phyloP scores from a whole-genome alignment of 1,140 invertebrate species.

The Scaptomyza graminum region DNA sequence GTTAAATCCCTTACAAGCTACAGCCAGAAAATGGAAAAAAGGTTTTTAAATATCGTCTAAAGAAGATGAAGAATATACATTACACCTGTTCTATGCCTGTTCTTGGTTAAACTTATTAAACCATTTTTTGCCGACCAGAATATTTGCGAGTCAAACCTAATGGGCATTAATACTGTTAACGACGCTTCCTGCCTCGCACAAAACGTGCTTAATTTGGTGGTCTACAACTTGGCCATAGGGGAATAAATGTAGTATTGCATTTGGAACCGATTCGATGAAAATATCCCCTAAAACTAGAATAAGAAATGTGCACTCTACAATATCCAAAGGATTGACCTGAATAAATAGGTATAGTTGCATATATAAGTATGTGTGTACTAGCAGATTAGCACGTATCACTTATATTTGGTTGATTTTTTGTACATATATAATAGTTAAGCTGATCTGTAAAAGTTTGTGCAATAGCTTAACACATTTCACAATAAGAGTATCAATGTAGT shows the following conservation, averaged over 20 bases:
- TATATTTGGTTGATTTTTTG: conserved; percentile 39
- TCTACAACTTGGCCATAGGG: neutral
- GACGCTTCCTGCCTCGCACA: conserved; percentile 2
- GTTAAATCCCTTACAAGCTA: neutral
- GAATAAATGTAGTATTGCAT: neutral
- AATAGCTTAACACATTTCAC: conserved; percentile 11
- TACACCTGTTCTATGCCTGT: conserved; percentile 2
- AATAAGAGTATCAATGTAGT: conserved; percentile 1
- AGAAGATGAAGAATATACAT: neutral
- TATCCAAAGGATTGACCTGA: conserved; percentile 27
- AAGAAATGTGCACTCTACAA: conserved; percentile 30
- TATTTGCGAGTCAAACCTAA: conserved; percentile 2
- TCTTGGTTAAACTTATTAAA: neutral
- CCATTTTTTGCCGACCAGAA: neutral
- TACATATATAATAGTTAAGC: conserved; percentile 30
- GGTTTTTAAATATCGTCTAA: conserved; percentile 2
- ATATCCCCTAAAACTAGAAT: neutral
- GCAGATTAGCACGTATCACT: conserved; percentile 35
- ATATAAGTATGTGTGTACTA: conserved; percentile 13
- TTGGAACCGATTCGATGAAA: neutral
- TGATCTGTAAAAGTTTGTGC: conserved; percentile 18
- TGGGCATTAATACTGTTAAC: conserved; percentile 36
- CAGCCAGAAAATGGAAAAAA: conserved; percentile 5
- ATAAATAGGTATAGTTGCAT: conserved; percentile 15
- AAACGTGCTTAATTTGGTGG: neutral